Evolutionary conservation across 2,888 invertebrate species (phyloP).

Genomic region (Boloria euphrosyne): DNA sequence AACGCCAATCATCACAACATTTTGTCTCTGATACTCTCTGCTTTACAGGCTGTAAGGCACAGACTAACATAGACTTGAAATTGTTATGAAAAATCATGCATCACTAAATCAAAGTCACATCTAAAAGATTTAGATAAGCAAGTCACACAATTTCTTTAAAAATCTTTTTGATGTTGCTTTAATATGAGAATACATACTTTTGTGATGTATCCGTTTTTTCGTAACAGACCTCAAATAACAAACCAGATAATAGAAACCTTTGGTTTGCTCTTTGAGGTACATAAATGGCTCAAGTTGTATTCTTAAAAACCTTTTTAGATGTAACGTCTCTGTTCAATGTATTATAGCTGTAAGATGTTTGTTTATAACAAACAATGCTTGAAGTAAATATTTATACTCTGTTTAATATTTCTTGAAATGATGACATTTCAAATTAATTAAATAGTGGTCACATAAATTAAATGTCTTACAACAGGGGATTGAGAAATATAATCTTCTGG

Average conservation of each 20-base stretch:
- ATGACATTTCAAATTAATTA: slow-evolving; percentile 19
- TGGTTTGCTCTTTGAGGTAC: slow-evolving; percentile 22
- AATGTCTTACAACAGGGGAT: slow-evolving; percentile 3
- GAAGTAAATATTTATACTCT: slow-evolving; percentile 24
- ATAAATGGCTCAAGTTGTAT: slow-evolving; percentile 32
- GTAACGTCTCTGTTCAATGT: slow-evolving; percentile 17
- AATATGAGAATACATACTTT: neutral
- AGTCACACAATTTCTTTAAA: no score
- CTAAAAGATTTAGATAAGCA: neutral
- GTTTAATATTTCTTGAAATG: slow-evolving; percentile 11
- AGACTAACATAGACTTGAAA: slow-evolving; percentile 5
- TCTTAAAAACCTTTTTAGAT: slow-evolving; percentile 19
- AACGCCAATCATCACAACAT: slow-evolving; percentile 12
- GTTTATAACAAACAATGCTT: slow-evolving; percentile 22
- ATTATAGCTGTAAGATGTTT: slow-evolving; percentile 21
- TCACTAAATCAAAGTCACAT: slow-evolving; percentile 5
- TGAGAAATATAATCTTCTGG: slow-evolving; percentile 14
- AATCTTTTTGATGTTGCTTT: neutral
- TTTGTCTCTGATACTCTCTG: slow-evolving; percentile 14
- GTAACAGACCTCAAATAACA: slow-evolving; percentile 12
- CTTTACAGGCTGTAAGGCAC: slow-evolving; percentile 13
- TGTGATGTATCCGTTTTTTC: slow-evolving; percentile 15
- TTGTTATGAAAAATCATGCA: neutral
- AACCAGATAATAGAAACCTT: slow-evolving; percentile 18
- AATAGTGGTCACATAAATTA: slow-evolving; percentile 18